Evolutionary conservation across 2,888 invertebrate species (phyloP), one percentile per base, ranked within the genome.

Genomic region (Euproctis similis): DNA sequence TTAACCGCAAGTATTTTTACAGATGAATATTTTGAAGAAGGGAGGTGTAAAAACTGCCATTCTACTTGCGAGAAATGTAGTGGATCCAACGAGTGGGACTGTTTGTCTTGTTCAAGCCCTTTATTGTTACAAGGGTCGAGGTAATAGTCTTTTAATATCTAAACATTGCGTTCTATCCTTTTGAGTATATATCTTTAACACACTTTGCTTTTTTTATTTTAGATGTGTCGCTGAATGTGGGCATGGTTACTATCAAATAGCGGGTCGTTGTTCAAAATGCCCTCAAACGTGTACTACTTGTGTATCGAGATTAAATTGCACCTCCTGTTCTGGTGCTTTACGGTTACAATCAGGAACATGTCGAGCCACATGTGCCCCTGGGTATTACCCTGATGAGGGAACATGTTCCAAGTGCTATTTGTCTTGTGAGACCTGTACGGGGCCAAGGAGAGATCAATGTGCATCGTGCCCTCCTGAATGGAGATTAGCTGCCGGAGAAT

Each of bases 381-480:
- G 94, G 4, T 95, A 93, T 68, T 95, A 92, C 75, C 94, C 93
- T 52, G 95, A 95, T 65, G 88, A 92, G 31, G 94, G 94, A 8
- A 88, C 89, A 19, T 95, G 95, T 67, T 88, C 91, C 22, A 91
- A 93, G 56, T 95, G 95, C 61, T 93, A 94, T 60, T 85, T 93
- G 39, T 93, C 93, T 25, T 95, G 95, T 66, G 90, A 90, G 65
- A 94, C 94, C 7, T 95, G 95, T 65, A 80, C 92, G 34, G 95
- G 95, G 1, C 94, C 94, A 0, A 87, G 92, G 44, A 87, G 92
- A 40, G 92, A 94, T 62, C 94, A 94, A 58, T 95, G 95, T 60
- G 93, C 94, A 0, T 89, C 89, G 12, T 95, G 95, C 65, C 93
- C 92, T 0, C 85, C 86, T 14, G 91, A 90, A 10, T 94, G 93